Conservation (phyloP, 35 echinoderm and acorn worm genomes). For the Patiria miniata region DNA sequence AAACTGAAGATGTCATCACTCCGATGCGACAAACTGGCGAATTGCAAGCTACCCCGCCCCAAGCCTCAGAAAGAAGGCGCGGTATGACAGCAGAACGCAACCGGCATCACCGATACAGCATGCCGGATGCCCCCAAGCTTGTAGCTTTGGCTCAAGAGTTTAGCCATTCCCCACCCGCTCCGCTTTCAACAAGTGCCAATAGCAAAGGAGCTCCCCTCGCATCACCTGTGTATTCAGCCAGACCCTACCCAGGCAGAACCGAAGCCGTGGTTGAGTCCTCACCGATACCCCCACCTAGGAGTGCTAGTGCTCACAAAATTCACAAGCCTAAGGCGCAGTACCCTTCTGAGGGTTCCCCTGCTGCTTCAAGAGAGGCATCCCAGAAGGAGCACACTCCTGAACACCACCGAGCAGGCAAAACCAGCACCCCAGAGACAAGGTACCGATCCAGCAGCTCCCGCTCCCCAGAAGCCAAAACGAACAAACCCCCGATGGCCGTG, state of each 20-base stretch:
- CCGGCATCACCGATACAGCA: conserved; percentile 34
- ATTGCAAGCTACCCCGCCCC: conserved; percentile 15
- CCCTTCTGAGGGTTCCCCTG: conserved; percentile 25
- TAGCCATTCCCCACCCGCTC: neutral
- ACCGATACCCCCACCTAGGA: conserved; percentile 20
- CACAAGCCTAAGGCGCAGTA: conserved; percentile 63
- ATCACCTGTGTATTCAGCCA: conserved; percentile 62
- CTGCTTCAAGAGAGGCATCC: neutral
- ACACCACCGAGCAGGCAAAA: conserved; percentile 29
- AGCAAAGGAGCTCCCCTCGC: conserved; percentile 33
- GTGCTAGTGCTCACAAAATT: conserved; percentile 31
- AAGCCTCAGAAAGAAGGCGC: conserved; percentile 31
- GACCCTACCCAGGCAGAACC: conserved; percentile 50
- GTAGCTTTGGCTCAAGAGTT: neutral
- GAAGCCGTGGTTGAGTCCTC: conserved; percentile 28
- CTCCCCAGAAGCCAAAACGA: conserved; percentile 21
- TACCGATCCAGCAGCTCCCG: conserved; percentile 32
- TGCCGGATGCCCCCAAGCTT: neutral
- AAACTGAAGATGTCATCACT: conserved; percentile 8
- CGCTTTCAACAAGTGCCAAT: neutral
- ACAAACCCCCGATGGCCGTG: conserved; percentile 30
- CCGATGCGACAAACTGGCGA: neutral
- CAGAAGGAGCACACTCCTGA: conserved; percentile 19
- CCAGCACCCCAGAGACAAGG: conserved; percentile 28
- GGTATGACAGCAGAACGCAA: neutral